Conservation (phyloP, 2,113 vertebrate species). For the Chloropsis hardwickii region DNA sequence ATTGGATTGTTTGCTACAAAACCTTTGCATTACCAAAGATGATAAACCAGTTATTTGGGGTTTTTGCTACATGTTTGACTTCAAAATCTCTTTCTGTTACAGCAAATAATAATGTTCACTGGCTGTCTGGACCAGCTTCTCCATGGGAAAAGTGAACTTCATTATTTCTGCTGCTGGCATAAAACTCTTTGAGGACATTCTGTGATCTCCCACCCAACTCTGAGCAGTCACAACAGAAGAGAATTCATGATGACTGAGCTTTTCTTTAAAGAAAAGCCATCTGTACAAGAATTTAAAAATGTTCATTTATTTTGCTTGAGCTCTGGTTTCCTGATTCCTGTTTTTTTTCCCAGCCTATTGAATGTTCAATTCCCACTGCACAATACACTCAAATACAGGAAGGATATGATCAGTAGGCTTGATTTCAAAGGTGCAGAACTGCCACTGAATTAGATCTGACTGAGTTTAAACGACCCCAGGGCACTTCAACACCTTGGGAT, state of each 20-base stretch:
- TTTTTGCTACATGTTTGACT: background rate
- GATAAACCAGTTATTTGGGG: background rate
- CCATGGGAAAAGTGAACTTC: background rate
- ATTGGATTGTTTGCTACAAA: background rate
- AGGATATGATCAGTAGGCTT: slow-evolving; percentile 39
- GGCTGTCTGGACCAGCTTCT: background rate
- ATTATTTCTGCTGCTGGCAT: background rate
- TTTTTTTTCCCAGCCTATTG: slow-evolving; percentile 27
- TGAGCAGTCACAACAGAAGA: background rate
- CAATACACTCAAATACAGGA: slow-evolving; percentile 38
- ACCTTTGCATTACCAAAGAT: background rate
- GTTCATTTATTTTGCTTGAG: slow-evolving; percentile 13
- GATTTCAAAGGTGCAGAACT: slow-evolving; percentile 40
- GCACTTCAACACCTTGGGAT: background rate
- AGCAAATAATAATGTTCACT: background rate
- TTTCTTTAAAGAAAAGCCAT: slow-evolving; percentile 25
- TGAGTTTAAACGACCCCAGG: background rate
- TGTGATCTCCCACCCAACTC: background rate
- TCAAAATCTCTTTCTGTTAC: background rate
- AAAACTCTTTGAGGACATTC: background rate
- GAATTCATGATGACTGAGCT: background rate
- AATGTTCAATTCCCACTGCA: slow-evolving; percentile 18
- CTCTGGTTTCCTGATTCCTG: slow-evolving; percentile 46
- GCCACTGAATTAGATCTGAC: slow-evolving; percentile 5
- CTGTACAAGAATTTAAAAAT: background rate